Evolutionary conservation across 2,888 invertebrate genomes (phyloP).

Genomic region (Micoletzkya japonica): DNA sequence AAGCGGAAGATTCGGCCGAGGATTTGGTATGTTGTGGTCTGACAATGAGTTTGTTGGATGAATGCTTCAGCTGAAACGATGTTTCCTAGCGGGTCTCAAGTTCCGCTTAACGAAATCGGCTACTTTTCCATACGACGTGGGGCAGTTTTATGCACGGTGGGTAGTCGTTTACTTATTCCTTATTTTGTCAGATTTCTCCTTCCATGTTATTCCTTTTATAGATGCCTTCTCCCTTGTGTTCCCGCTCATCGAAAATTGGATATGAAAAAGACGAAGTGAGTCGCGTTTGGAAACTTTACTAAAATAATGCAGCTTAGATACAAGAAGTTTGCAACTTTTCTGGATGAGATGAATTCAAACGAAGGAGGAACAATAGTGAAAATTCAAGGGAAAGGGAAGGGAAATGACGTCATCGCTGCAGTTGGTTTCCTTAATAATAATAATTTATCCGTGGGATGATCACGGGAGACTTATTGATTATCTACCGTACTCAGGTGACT

Average conservation of each 20-base stretch:
- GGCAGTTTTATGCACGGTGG: slow-evolving; percentile 50
- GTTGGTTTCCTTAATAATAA: slow-evolving; percentile 31
- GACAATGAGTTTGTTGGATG: neutral
- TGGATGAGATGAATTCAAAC: slow-evolving; percentile 42
- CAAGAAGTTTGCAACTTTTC: slow-evolving; percentile 58
- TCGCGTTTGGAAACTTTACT: slow-evolving; percentile 8
- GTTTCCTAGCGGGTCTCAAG: slow-evolving; percentile 54
- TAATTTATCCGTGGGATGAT: neutral
- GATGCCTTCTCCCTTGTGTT: slow-evolving; percentile 35
- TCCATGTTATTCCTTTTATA: no score
- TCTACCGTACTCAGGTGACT: slow-evolving; percentile 32
- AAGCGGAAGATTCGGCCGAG: slow-evolving; percentile 24
- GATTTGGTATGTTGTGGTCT: slow-evolving; percentile 12
- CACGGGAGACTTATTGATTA: neutral
- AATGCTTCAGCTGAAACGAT: slow-evolving; percentile 38
- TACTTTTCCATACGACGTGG: slow-evolving; percentile 55
- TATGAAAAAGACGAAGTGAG: slow-evolving; percentile 56
- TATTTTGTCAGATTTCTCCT: slow-evolving; percentile 18
- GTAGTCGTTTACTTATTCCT: neutral
- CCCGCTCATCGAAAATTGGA: slow-evolving; percentile 51
- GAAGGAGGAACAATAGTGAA: slow-evolving; percentile 38
- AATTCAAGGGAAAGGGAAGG: slow-evolving; percentile 50
- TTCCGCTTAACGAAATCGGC: slow-evolving; percentile 42
- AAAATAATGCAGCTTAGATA: slow-evolving; percentile 25
- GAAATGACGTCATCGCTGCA: slow-evolving; percentile 52